A percentile compares a stretch with the other conserved stretches of the same genome.
Conservation (phyloP, 2,888 invertebrate species). For the Quadroppia sp. region DNA sequence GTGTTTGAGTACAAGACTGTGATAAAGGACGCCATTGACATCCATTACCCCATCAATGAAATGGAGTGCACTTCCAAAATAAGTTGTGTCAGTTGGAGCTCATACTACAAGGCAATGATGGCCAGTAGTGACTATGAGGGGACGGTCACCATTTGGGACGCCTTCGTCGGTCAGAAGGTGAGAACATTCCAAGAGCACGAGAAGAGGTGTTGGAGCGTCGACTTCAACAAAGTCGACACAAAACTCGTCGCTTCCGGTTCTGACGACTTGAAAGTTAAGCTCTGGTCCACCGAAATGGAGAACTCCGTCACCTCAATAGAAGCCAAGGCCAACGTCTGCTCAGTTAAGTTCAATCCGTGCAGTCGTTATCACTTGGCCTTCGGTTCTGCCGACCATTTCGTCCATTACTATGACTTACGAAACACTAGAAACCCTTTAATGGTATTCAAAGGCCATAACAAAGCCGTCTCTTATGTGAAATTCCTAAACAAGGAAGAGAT, state of each 20-base stretch:
- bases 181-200: conserved; percentile 69
- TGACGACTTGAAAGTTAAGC: conserved; percentile 85
- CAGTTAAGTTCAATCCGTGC: conserved; percentile 81
- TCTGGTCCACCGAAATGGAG: conserved; percentile 84
- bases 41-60: conserved; percentile 86
- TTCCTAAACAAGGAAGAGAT: conserved; percentile 78
- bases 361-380: conserved; percentile 84
- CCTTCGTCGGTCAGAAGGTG: conserved; percentile 64
- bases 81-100: conserved; percentile 87
- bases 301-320: conserved; percentile 81
- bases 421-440: conserved; percentile 74
- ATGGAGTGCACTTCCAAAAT: conserved; percentile 89
- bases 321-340: conserved; percentile 91
- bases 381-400: conserved; percentile 94
- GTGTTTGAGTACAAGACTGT: conserved; percentile 81
- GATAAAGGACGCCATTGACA: conserved; percentile 76
- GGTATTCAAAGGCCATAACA: conserved; percentile 81
- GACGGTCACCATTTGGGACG: conserved; percentile 89
- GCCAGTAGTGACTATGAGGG: conserved; percentile 94
- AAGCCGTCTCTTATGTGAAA: conserved; percentile 90
- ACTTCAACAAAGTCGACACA: conserved; percentile 87
- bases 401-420: conserved; percentile 88
- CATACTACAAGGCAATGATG: conserved; percentile 77
- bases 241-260: conserved; percentile 84
- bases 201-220: conserved; percentile 92